A percentile compares a stretch with the other conserved stretches of the same genome.
Evolutionary conservation across 92 coral and sea anemone genomes (phyloP).

Genomic region (Metridium senile): DNA sequence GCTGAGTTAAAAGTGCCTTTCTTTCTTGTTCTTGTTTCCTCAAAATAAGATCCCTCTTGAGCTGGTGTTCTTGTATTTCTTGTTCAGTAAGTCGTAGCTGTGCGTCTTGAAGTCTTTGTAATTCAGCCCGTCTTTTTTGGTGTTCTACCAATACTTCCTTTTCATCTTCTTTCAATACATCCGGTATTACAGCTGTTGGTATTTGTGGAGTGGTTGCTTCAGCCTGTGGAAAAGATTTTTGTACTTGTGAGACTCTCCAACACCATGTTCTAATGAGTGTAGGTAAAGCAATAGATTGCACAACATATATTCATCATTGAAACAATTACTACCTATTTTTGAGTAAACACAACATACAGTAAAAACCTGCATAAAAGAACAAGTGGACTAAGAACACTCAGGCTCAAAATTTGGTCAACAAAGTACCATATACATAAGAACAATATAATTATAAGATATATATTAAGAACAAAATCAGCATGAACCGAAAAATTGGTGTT

Average conservation of each 20-base stretch:
- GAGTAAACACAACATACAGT: too few relatives aligned
- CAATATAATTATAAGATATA: too few relatives aligned
- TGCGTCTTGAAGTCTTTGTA: conserved; percentile 80
- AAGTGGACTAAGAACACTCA: too few relatives aligned
- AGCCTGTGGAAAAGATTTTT: conserved; percentile 29
- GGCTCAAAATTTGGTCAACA: too few relatives aligned
- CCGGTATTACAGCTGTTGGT: conserved; percentile 31
- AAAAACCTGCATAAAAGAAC: too few relatives aligned
- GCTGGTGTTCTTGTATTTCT: conserved; percentile 87
- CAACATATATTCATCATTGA: too few relatives aligned
- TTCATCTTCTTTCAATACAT: conserved; percentile 38
- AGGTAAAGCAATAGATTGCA: too few relatives aligned
- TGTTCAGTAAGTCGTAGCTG: conserved; percentile 85
- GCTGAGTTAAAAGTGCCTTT: conserved; percentile 50
- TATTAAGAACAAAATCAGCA: too few relatives aligned
- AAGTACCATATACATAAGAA: too few relatives aligned
- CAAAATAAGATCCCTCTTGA: conserved; percentile 82
- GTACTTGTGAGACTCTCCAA: too few relatives aligned
- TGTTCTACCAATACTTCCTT: conserved; percentile 63
- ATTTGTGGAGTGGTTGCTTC: conserved; percentile 40
- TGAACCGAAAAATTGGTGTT: too few relatives aligned
- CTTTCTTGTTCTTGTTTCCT: conserved; percentile 94
- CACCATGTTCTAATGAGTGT: background rate
- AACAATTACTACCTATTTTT: too few relatives aligned
- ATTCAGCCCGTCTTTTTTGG: conserved; percentile 64